Conservation (phyloP, 2,797 vertebrate genomes). For the Anabas testudineus region DNA sequence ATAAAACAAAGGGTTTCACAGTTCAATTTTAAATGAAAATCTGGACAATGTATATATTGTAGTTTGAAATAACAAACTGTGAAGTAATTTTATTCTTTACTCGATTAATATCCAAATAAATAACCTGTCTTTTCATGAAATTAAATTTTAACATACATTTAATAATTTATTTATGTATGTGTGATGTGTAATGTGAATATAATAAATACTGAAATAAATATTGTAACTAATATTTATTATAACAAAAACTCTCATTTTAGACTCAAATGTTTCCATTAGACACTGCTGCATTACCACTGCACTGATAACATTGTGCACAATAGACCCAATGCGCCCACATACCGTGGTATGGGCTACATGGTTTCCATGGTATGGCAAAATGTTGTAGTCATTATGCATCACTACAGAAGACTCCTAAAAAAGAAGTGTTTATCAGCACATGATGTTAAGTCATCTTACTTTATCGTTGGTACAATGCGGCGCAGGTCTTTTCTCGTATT, state of each 20-base stretch:
- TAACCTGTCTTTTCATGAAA: neutral
- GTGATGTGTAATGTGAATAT: too few relatives aligned
- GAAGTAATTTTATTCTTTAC: too few relatives aligned
- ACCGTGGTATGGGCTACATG: too few relatives aligned
- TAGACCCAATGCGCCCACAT: too few relatives aligned
- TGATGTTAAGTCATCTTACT: neutral
- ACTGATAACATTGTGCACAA: neutral
- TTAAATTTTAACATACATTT: too few relatives aligned
- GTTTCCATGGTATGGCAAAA: neutral
- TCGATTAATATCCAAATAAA: neutral
- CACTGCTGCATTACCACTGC: neutral
- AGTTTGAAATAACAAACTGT: constrained; percentile 1
- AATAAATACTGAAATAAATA: neutral
- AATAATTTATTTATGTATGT: too few relatives aligned
- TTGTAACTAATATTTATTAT: neutral
- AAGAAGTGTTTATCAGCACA: neutral
- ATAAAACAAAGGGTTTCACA: constrained; percentile 15
- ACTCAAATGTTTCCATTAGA: neutral
- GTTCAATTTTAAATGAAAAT: constrained; percentile 9
- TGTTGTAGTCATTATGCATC: neutral
- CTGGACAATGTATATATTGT: neutral
- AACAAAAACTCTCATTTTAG: neutral
- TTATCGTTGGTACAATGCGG: neutral
- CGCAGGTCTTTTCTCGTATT: neutral
- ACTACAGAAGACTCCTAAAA: neutral